These are phyloP conservation scores for Ferdinandea cuprea DNA, from an alignment of 2,888 invertebrate species.

Conservation along the genomic window DNA sequence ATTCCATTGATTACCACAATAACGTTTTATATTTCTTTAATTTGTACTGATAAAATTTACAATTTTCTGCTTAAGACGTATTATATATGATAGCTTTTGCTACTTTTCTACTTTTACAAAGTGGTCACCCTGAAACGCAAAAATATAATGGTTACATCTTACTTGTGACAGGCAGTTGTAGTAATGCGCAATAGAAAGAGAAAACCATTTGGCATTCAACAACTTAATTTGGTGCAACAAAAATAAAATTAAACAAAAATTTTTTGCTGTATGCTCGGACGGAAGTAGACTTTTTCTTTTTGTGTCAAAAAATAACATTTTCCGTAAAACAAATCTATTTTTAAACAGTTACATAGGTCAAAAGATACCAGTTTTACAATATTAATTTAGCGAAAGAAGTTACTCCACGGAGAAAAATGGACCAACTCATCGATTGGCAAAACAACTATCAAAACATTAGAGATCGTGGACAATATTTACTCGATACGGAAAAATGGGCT, in stretches of 20 bases:
- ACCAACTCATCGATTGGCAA: constrained; percentile 87
- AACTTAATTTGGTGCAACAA: not conserved
- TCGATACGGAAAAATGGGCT: constrained; percentile 92
- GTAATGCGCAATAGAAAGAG: not conserved
- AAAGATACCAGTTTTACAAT: not conserved
- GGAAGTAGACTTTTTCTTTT: not conserved
- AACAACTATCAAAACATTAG: constrained; percentile 88
- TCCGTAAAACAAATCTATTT: constrained; percentile 35
- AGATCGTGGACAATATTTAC: constrained; percentile 88
- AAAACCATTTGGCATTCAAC: not conserved
- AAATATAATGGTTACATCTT: too few species aligned
- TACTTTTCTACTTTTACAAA: too few species aligned
- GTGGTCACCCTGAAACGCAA: too few species aligned
- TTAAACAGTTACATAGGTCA: constrained; percentile 2
- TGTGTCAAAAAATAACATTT: not conserved
- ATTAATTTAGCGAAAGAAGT: not conserved
- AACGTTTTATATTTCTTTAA: too few species aligned
- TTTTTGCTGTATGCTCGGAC: constrained; percentile 30
- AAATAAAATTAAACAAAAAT: constrained; percentile 40
- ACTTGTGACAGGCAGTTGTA: too few species aligned
- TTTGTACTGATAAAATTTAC: too few species aligned
- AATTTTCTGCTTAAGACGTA: too few species aligned
- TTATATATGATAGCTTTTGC: too few species aligned
- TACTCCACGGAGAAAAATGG: constrained; percentile 25
- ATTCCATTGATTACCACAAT: too few species aligned